phyloP scores from a whole-genome alignment of 2,113 vertebrate species.

The Emydura subglobosa region DNA sequence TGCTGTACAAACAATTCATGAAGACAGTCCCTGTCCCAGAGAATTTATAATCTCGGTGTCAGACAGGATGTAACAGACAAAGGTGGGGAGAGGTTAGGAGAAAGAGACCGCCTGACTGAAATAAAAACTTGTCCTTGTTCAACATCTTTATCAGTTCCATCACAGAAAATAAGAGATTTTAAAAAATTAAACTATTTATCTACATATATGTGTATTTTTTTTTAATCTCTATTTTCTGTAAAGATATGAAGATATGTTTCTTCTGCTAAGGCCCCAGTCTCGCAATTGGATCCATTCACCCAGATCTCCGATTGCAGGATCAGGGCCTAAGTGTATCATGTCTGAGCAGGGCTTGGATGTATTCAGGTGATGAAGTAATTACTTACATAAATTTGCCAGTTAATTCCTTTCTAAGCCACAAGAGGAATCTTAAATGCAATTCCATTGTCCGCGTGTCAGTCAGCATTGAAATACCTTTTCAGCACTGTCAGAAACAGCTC shows the following conservation, averaged over 20 bases:
- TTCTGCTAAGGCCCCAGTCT: not conserved
- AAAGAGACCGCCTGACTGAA: constrained; percentile 29
- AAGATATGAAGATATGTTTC: not conserved
- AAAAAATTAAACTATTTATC: not conserved
- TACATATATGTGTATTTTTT: no score
- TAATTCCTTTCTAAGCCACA: constrained; percentile 53
- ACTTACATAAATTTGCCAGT: constrained; percentile 37
- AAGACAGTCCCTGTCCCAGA: not conserved
- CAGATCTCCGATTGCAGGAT: not conserved
- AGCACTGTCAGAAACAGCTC: constrained; percentile 5
- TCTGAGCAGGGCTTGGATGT: not conserved
- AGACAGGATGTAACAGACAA: not conserved
- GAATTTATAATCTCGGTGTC: not conserved
- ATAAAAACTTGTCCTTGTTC: not conserved
- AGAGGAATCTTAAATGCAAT: constrained; percentile 53
- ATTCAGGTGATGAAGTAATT: constrained; percentile 20
- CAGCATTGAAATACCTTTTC: not conserved
- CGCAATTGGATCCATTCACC: not conserved
- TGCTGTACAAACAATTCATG: not conserved
- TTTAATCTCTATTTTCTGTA: no score
- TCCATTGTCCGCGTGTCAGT: not conserved
- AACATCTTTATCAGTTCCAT: not conserved
- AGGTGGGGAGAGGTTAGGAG: not conserved
- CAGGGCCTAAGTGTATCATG: fast-evolving
- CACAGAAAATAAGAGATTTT: not conserved